Evolutionary conservation across 2,113 vertebrate species (phyloP), one percentile per base, ranked within the genome.

Genomic region (Eptesicus fuscus): DNA sequence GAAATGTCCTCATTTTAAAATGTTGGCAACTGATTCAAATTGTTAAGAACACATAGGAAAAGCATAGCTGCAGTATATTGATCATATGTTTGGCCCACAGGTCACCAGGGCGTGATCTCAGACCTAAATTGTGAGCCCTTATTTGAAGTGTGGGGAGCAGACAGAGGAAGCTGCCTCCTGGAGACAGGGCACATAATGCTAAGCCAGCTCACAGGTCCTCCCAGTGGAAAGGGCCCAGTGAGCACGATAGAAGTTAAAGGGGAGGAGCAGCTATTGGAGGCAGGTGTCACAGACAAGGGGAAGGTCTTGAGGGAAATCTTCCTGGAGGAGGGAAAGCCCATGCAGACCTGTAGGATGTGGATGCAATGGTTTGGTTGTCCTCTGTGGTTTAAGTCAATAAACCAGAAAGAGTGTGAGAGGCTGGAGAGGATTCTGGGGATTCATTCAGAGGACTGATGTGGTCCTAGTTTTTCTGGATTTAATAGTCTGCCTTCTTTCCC

Each of bases 311-410:
- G 11, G 28, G 47, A 49, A 35, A n/a, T 12, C 65, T 49, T 65
- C 44, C 65, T 74, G 35, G 69, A 92, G 44, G 37, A 80, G 28
- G n/a, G 2, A 30, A 28, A 9, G 28, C 22, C 78, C 40, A 30
- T n/a, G 9, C 51, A 42, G 61, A 78, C 23, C 61, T 67, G 42
- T 67, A 69, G 63, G 30, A 76, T 12, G 14, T 30, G 35, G 11
- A 42, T 7, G 8, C 37, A 35, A 30, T 49, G 11, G 17, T 17
- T 47, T 35, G 32, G 18, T 74, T 35, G 35, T 93, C 82, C 44
- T 51, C 44, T 71, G 80, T 25, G 90, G 96, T 98, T 90, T n/a
- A 83, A 30, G 61, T 63, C 25, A 42, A 49, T 51, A 65, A 30
- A 51, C 42, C 56, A 67, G n/a, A 23, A 78, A 91, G 7, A 83